Percentiles rank a stretch among this genome's conserved stretches.
These are phyloP conservation scores for Tenodera sinensis DNA, from an alignment of 2,888 invertebrate genomes.

Conservation along the genomic window DNA sequence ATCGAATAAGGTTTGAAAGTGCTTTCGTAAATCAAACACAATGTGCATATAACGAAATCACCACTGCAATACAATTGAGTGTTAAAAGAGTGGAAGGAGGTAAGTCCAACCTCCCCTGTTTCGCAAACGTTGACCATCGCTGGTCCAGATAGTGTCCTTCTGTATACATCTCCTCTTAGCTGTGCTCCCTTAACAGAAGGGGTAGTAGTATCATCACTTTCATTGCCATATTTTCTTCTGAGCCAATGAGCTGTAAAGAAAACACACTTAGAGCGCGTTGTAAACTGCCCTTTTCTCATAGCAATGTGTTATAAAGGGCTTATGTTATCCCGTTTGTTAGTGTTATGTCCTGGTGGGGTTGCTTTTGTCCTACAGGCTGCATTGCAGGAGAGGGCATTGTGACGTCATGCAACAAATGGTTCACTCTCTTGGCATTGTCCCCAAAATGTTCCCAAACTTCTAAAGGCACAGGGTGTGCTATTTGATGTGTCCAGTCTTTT, in stretches of 20 bases:
- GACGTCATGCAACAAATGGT: neutral
- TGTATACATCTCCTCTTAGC: too few species aligned
- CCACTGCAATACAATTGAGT: too few species aligned
- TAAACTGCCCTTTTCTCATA: neutral
- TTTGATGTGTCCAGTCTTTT: too few species aligned
- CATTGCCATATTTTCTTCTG: neutral
- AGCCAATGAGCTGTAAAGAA: neutral
- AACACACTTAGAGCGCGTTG: neutral
- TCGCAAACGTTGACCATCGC: too few species aligned
- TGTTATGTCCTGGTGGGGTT: neutral
- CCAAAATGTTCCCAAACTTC: neutral
- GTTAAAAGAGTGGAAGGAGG: too few species aligned
- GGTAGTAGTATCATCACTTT: neutral
- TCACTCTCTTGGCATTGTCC: neutral
- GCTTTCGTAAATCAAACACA: too few species aligned
- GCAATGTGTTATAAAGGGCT: neutral
- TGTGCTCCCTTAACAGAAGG: neutral
- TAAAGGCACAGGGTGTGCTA: neutral
- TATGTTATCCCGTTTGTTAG: neutral
- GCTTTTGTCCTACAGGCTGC: neutral
- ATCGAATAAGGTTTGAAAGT: too few species aligned
- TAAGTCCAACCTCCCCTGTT: too few species aligned
- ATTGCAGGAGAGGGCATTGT: neutral
- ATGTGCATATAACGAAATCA: too few species aligned
- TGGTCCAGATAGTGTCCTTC: too few species aligned